phyloP scores from a whole-genome alignment of 2,797 vertebrate species.

The Clarias laeviceps region DNA sequence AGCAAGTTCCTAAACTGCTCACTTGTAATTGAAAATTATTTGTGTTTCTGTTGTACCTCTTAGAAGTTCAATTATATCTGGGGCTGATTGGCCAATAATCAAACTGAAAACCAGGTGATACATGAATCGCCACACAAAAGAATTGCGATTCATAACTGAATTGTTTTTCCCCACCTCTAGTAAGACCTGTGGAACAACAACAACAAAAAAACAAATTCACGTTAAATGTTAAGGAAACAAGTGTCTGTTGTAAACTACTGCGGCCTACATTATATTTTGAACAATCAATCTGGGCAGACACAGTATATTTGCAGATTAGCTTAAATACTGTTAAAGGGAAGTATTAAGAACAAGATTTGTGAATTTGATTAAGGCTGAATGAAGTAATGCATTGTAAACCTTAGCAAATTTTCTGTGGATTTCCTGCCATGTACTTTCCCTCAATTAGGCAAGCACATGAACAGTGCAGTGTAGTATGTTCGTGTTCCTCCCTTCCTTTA shows the following conservation, averaged over 20 bases:
- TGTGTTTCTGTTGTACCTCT: too few species aligned
- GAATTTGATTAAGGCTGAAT: not conserved
- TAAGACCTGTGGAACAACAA: not conserved
- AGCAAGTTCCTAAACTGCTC: too few species aligned
- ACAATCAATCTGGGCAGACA: not conserved
- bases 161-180: too few species aligned
- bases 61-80: too few species aligned
- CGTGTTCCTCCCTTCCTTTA: not conserved
- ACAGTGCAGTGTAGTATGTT: not conserved
- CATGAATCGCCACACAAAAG: too few species aligned
- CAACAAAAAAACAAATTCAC: not conserved
- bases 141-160: too few species aligned
- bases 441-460: not conserved
- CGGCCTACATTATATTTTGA: not conserved
- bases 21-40: too few species aligned
- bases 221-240: not conserved
- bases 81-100: too few species aligned
- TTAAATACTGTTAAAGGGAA: not conserved
- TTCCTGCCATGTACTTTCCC: not conserved
- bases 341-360: not conserved
- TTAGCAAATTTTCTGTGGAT: not conserved
- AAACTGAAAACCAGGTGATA: too few species aligned
- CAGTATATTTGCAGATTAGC: not conserved
- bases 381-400: not conserved
- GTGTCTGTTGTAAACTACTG: not conserved